These are phyloP conservation scores for Casuarius casuarius DNA, from an alignment of 2,113 vertebrate genomes.

Conservation along the genomic window DNA sequence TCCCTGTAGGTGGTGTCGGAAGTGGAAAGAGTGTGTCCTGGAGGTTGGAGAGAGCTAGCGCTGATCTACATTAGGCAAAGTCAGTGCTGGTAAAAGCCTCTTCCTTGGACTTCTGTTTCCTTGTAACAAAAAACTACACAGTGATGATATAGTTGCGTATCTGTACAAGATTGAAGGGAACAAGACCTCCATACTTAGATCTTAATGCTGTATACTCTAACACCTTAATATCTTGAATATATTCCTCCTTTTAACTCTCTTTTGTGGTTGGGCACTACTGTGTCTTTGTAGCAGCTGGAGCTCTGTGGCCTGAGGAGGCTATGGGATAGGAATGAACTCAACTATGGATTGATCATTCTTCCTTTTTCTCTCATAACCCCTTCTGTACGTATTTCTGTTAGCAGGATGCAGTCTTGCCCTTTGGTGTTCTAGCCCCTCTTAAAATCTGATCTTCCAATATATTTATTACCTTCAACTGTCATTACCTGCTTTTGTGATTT, in stretches of 20 bases:
- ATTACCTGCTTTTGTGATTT: not conserved
- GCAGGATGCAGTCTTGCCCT: not conserved
- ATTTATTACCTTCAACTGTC: not conserved
- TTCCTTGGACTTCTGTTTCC: not conserved
- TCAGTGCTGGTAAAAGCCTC: not conserved
- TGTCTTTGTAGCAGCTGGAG: not conserved
- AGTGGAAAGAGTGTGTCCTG: not conserved
- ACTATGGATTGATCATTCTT: not conserved
- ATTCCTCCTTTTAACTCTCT: not conserved
- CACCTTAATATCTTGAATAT: not conserved
- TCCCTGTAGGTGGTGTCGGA: not conserved
- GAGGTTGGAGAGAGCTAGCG: not conserved
- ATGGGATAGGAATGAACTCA: not conserved
- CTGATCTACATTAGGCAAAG: not conserved
- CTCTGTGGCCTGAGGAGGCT: not conserved
- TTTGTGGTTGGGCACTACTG: not conserved
- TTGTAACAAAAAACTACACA: not conserved
- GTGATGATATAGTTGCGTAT: not conserved
- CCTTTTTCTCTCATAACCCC: not conserved
- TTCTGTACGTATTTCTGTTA: not conserved
- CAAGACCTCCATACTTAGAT: not conserved
- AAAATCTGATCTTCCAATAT: not conserved
- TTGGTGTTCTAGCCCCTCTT: not conserved
- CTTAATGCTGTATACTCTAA: not conserved
- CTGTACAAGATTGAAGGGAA: not conserved